Conservation (phyloP, 2,888 invertebrate species). For the Nymphalis urticae region DNA sequence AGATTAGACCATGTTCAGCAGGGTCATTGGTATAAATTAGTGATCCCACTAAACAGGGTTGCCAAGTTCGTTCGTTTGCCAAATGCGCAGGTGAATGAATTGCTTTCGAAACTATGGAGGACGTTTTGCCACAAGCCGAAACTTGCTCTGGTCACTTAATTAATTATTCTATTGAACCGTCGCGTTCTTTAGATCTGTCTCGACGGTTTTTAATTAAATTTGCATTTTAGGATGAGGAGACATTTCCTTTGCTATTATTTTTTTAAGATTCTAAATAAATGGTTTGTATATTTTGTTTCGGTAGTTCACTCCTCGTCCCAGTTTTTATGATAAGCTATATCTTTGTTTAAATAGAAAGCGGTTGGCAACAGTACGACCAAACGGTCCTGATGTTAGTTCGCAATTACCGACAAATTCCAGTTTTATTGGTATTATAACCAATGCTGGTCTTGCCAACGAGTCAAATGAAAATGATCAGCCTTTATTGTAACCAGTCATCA, state of each 20-base stretch:
- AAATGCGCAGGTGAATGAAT: slow-evolving; percentile 39
- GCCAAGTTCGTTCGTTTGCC: slow-evolving; percentile 36
- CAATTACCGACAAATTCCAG: no score
- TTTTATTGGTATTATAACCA: no score
- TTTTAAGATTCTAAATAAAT: no score
- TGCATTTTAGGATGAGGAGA: not conserved
- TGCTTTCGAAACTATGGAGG: slow-evolving; percentile 30
- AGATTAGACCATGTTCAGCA: slow-evolving; percentile 35
- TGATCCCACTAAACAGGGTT: slow-evolving; percentile 36
- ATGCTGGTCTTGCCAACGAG: no score
- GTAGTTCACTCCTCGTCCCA: no score
- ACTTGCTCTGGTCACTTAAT: slow-evolving; percentile 25
- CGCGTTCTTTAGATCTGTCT: slow-evolving; percentile 19
- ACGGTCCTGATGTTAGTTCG: no score
- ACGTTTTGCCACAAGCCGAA: slow-evolving; percentile 20
- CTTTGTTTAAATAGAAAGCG: no score
- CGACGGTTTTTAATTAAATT: slow-evolving; percentile 31
- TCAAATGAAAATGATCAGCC: no score
- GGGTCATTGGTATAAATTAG: slow-evolving; percentile 38
- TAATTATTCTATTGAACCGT: slow-evolving; percentile 27
- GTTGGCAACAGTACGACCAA: no score
- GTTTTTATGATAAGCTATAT: no score
- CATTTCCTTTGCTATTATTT: not conserved
- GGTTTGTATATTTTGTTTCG: no score
- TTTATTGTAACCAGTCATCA: no score